phyloP scores from a whole-genome alignment of 2,888 invertebrate genomes.

The Nomada hirtipes region DNA sequence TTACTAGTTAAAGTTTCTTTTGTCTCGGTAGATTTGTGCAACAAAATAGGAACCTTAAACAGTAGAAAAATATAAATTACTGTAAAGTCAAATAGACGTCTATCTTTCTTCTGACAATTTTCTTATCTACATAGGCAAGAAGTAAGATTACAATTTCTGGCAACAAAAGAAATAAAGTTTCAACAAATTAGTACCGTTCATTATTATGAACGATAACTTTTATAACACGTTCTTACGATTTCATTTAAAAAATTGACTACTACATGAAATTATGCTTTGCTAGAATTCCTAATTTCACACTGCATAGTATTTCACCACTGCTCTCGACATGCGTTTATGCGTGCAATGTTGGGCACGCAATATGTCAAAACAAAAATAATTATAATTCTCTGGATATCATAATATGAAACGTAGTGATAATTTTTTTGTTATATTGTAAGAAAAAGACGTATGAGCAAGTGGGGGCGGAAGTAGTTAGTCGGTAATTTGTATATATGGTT shows the following conservation, averaged over 20 bases:
- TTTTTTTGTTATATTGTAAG: constrained; percentile 30
- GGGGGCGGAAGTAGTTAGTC: constrained; percentile 65
- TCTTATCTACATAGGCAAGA: neutral
- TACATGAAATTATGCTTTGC: constrained; percentile 16
- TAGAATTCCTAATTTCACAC: constrained; percentile 27
- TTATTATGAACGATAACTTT: neutral
- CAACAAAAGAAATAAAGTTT: neutral
- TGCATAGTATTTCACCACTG: constrained; percentile 4
- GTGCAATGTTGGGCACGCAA: constrained; percentile 33
- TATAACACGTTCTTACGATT: neutral
- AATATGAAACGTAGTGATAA: constrained; percentile 26
- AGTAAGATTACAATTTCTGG: constrained; percentile 5
- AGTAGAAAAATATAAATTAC: neutral
- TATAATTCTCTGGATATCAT: constrained; percentile 42
- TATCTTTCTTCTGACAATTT: constrained; percentile 11
- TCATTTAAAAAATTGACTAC: constrained; percentile 14
- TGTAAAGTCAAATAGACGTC: constrained; percentile 9
- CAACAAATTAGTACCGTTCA: constrained; percentile 4
- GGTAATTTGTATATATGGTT: constrained; percentile 63
- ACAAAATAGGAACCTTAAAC: neutral
- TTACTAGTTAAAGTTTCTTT: constrained; percentile 4
- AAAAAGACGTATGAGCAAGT: constrained; percentile 61
- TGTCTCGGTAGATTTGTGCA: constrained; percentile 1
- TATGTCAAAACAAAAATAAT: constrained; percentile 65
- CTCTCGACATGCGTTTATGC: neutral